Base-by-base conservation (phyloP, 2,797 vertebrate species). In the Sebastes hopkinsi region DNA sequence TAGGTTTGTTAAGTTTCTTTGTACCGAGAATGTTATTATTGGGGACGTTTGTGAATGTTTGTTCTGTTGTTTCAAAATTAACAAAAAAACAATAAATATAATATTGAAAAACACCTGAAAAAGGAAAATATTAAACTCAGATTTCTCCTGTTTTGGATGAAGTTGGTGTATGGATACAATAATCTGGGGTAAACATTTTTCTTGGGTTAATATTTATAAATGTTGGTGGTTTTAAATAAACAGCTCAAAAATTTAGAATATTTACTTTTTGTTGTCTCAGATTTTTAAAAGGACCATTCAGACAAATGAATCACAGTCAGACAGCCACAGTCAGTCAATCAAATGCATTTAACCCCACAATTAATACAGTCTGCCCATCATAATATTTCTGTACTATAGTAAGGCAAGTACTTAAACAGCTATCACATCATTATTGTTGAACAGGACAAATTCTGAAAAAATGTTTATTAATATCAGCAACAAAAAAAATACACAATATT, bases 391-490 rank as follows among this genome's bases (percentile, higher is more conserved):
- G 6, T 25, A 29, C 6, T 13, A 14, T 8, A 4, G 4, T 67
- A 23, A 46, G 6, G 13, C 27, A 13, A 64, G 22, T 20, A 52
- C 7, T 42, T 16, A 12, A 5, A 34, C 1, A 2, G 5, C 3
- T 0, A 29, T 3, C 8, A 67, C 32, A 30, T 8, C 6, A 59
- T 30, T 7, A 2, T 14, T 10, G 13, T 60, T 2, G 30, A 66
- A 62, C 3, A 60, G 36, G 10, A 79, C 8, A 79, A 72, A 67
- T 83, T 79, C 4, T 65, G 34, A 82, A 89, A 94, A 89, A 1
- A 72, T 25, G 1, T 93, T 94, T 94, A 93, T 92, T 91, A 8
- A 76, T 76, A 75, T 71, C 27, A 88, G 62, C 20, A 84, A 88
- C 18, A 85, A 88, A 32, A 6, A 4, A 84, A 29, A 58, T 50